Evolutionary conservation across 2,797 vertebrate species (phyloP), one percentile per base, ranked within the genome.

Genomic region (Salmo trutta): DNA sequence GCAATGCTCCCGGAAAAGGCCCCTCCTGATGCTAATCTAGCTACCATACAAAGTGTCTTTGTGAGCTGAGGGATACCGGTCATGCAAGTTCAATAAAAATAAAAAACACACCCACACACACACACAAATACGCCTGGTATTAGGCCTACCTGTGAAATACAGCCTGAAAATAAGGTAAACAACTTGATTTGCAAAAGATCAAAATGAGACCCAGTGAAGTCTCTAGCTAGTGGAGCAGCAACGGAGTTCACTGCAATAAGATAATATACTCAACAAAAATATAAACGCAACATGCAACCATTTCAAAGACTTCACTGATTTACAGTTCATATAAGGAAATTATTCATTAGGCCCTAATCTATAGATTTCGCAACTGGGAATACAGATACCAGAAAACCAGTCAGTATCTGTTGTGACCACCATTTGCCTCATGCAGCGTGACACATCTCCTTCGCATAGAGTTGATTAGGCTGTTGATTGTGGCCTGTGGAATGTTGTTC

Each of bases 1-100:
- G 31, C 0, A 68, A 24, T 51, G 33, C 84, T 79, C 75, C 67
- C 56, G 16, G 51, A 77, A 76, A 12, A 79, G 29, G 15, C 8
- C 4, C 59, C 8, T 12, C 74, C 64, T 65, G 62, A 69, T 78
- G 54, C 54, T 71, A 72, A 79, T 29, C 1, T 16, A 56, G 65
- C 5, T 1, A 4, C 41, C 41, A 12, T 2, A 73, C 51, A 76
- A 8, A 73, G 33, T 3, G 8, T 29, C 2, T 27, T 51, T 51
- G 52, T 79, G 21, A 75, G 74, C 47, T 70, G 33, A 54, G 1
- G 5, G 47, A 19, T 68, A 65, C 64, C 71, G 59, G 29, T 51
- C 52, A 67, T 59, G 5, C 1, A 0, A 66, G 3, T 3, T 4
- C 0, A 3, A 3, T 59, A 75, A 59, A 24, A 27, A 15, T 8